phyloP scores from a whole-genome alignment of 2,797 vertebrate species.

The Sibirionetta formosa region DNA sequence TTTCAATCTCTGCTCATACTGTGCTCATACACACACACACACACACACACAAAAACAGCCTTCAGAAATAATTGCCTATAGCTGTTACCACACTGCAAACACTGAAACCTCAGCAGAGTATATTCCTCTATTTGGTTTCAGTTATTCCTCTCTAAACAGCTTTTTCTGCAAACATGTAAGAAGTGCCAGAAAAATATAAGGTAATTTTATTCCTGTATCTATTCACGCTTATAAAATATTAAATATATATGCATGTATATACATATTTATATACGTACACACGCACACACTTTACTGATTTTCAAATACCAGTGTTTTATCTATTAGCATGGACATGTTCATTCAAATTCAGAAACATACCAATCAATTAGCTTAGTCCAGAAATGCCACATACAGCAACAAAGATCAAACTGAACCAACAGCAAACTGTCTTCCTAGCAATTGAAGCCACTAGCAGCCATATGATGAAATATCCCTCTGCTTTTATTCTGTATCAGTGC shows the following conservation, averaged over 20 bases:
- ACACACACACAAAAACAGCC: too few species aligned
- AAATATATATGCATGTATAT: background rate
- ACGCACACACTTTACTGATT: background rate
- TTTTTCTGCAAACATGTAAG: background rate
- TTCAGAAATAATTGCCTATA: background rate
- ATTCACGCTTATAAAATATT: background rate
- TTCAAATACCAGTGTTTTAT: background rate
- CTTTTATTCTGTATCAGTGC: conserved; percentile 47
- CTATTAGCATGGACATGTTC: fast-evolving
- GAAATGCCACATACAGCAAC: background rate
- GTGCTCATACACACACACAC: background rate
- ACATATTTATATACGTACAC: background rate
- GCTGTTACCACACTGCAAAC: fast-evolving
- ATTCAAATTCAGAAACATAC: background rate
- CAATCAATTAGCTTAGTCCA: background rate
- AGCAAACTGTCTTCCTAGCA: conserved; percentile 30
- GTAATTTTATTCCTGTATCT: background rate
- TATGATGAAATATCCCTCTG: conserved; percentile 20
- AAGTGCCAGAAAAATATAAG: background rate
- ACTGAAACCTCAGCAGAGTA: background rate
- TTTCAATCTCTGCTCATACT: background rate
- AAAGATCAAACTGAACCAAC: background rate
- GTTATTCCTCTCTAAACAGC: background rate
- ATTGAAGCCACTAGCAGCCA: conserved; percentile 13
- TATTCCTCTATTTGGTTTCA: background rate